Evolutionary conservation across 1,140 invertebrate species (phyloP).

Genomic region (Berghia stephanieae): DNA sequence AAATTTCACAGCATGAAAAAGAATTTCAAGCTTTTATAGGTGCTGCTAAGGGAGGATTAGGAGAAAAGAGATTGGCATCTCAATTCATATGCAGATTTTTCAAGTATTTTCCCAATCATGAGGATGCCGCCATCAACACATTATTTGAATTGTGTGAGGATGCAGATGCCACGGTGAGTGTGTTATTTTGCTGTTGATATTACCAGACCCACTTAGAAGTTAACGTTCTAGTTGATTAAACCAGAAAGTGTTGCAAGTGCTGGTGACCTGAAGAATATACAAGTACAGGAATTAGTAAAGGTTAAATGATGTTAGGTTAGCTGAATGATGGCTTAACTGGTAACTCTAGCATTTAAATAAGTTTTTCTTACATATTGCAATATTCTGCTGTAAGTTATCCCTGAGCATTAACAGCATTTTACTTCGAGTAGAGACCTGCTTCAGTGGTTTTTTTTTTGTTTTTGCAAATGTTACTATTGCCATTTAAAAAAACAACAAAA

Average conservation of each 20-base stretch:
- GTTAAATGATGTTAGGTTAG: not conserved
- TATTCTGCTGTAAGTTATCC: too few species aligned
- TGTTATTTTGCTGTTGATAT: not conserved
- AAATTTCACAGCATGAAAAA: constrained; percentile 81
- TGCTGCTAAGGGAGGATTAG: constrained; percentile 70
- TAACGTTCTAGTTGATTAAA: not conserved
- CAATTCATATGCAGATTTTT: constrained; percentile 96
- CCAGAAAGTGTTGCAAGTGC: not conserved
- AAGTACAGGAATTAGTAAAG: not conserved
- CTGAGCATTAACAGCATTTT: too few species aligned
- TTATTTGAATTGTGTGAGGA: constrained; percentile 95
- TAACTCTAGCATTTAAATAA: too few species aligned
- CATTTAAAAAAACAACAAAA: too few species aligned
- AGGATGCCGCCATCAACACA: constrained; percentile 88
- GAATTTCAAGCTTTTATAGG: constrained; percentile 87
- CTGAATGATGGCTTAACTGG: not conserved
- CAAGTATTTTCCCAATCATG: constrained; percentile 86
- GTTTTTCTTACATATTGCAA: too few species aligned
- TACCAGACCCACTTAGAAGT: not conserved
- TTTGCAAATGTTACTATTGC: too few species aligned
- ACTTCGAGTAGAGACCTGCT: too few species aligned
- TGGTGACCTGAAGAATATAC: not conserved
- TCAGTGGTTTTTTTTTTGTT: too few species aligned
- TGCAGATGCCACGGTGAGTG: constrained; percentile 75
- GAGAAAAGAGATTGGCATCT: constrained; percentile 91